phyloP scores from a whole-genome alignment of 2,888 invertebrate genomes.

The Petrolisthes manimaculis region DNA sequence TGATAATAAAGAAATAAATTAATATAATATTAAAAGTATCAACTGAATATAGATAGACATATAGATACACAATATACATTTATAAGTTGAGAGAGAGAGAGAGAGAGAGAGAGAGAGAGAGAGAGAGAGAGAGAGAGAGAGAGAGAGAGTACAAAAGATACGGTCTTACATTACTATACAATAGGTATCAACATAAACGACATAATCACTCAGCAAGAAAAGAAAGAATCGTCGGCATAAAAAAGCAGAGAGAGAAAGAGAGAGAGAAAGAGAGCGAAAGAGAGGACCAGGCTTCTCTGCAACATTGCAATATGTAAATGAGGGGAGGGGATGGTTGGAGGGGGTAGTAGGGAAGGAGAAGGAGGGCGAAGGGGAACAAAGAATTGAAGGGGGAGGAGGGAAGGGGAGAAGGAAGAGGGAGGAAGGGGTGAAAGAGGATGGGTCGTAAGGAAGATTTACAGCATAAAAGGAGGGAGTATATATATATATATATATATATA shows the following conservation, averaged over 20 bases:
- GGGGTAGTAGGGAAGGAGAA: not conserved
- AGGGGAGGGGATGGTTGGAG: slow-evolving; percentile 12
- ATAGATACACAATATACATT: no score
- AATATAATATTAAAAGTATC: not conserved
- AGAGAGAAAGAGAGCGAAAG: no score
- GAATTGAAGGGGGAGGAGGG: slow-evolving; percentile 22
- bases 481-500: slow-evolving; percentile 24
- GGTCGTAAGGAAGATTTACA: slow-evolving; percentile 17
- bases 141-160: not conserved
- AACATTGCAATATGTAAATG: slow-evolving; percentile 9
- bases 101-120: not conserved
- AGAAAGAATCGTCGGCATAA: not conserved
- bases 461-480: not conserved
- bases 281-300: no score
- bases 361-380: not conserved
- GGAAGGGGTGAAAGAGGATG: slow-evolving; percentile 11
- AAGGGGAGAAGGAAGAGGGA: slow-evolving; percentile 4
- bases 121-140: not conserved
- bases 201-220: not conserved
- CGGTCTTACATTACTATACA: no score
- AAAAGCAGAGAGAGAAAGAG: not conserved
- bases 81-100: not conserved
- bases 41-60: not conserved
- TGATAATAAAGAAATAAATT: not conserved
- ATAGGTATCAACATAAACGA: not conserved